A percentile compares a stretch with the other conserved stretches of the same genome.
These are phyloP conservation scores for Cryptophagus acutangulus DNA, from an alignment of 2,888 invertebrate species.

Conservation along the genomic window DNA sequence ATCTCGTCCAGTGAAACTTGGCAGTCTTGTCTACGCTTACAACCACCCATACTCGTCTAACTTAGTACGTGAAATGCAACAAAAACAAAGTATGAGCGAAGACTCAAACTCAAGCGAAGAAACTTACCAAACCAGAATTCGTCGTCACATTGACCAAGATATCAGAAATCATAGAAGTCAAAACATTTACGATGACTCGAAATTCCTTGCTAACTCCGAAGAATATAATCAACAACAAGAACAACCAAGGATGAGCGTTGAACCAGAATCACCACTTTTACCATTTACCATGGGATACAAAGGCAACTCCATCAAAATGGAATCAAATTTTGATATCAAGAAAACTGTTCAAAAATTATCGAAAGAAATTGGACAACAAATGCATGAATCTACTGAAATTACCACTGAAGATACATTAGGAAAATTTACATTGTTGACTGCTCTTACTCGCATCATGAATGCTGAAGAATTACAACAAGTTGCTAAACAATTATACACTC, in stretches of 20 bases:
- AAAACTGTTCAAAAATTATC: conserved; percentile 36
- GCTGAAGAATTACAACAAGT: conserved; percentile 54
- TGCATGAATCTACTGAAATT: conserved; percentile 56
- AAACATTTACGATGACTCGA: neutral
- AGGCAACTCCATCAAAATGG: conserved; percentile 44
- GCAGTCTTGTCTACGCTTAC: conserved; percentile 55
- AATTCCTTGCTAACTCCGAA: too few relatives aligned
- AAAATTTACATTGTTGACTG: conserved; percentile 57
- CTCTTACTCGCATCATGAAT: conserved; percentile 57
- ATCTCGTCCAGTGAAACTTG: conserved; percentile 47
- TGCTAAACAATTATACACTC: conserved; percentile 50
- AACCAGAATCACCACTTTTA: conserved; percentile 47
- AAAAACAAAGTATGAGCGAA: neutral
- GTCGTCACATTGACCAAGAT: neutral
- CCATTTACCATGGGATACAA: conserved; percentile 48
- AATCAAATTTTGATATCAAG: conserved; percentile 22
- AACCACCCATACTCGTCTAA: conserved; percentile 37
- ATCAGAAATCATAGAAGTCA: neutral
- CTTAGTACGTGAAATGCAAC: neutral
- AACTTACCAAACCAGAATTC: neutral
- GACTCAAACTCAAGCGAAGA: neutral
- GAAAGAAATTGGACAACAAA: conserved; percentile 10
- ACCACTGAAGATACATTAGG: conserved; percentile 56
- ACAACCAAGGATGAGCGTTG: conserved; percentile 30
- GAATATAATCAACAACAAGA: conserved; percentile 19